phyloP scores from a whole-genome alignment of 2,113 vertebrate genomes.

The Tupaia tana region DNA sequence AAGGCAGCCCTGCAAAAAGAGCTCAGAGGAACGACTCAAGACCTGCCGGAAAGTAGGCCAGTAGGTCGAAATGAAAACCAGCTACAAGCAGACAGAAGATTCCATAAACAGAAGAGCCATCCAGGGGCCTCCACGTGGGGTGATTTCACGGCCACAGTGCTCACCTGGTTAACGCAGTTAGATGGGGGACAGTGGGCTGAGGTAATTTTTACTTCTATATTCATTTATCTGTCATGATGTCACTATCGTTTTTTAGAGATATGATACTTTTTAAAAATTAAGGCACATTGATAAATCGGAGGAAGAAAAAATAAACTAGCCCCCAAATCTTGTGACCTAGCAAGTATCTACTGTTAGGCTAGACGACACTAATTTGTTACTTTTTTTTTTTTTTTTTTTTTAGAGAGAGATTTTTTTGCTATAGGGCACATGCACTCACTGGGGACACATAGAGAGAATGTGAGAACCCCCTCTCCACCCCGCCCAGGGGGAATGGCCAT shows the following conservation, averaged over 20 bases:
- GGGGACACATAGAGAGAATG: too few species aligned
- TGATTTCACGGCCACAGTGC: accelerated
- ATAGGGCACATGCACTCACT: too few species aligned
- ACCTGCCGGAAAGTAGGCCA: constrained; percentile 65
- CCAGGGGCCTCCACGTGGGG: accelerated
- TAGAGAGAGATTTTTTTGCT: too few species aligned
- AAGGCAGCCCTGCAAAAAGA: neutral
- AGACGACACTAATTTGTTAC: neutral
- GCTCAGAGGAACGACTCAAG: neutral
- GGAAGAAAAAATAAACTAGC: neutral
- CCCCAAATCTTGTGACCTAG: neutral
- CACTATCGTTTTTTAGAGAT: constrained; percentile 6
- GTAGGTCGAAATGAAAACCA: constrained; percentile 50
- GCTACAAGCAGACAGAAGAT: constrained; percentile 20
- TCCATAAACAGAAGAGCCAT: neutral
- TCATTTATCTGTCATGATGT: neutral
- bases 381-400: too few species aligned
- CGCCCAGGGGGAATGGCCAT: too few species aligned
- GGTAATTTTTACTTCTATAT: neutral
- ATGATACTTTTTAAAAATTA: neutral
- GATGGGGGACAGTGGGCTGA: neutral
- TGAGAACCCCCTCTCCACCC: too few species aligned
- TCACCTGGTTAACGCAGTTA: neutral
- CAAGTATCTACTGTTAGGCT: neutral
- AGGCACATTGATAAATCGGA: neutral